Base-by-base conservation (phyloP, 1,140 invertebrate species). In the Lasaia peninsularis region DNA sequence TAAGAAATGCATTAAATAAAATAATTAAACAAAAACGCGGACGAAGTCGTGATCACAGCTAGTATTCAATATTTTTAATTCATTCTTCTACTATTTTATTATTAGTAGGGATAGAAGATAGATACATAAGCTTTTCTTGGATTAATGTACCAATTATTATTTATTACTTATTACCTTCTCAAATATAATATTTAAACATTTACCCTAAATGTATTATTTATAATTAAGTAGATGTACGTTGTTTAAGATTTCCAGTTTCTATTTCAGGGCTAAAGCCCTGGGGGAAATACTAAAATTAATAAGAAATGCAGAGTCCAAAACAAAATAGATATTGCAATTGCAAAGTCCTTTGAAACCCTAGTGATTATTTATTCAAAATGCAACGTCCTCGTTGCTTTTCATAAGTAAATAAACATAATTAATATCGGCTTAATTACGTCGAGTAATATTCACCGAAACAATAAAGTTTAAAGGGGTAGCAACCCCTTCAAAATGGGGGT, bases 351-450 rank as follows among this genome's bases (percentile, higher is more conserved):
- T 31, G 50, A 37, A 52, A 59, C 16, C 10, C 54, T 57, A 52
- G 31, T 64, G 65, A 62, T 69, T 66, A 71, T 63, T 66, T 60
- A 64, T 58, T 35, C 48, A 58, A 58, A 65, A 56, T 60, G 60
- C 35, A 44, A 44, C 33, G 56, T 50, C 52, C 58, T 52, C 21
- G 10, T 44, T 40, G 21, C 35, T 56, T 55, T 49, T 24, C 51
- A 67, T 63, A 76, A 71, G 72, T 71, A 75, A 75, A 69, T 71
- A 72, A 75, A 76, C 58, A 71, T 69, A 75, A 81, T 77, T 80
- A 78, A 78, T 74, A 74, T 69, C 67, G 64, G 60, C 61, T 60
- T 67, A 62, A 76, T 76, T 77, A 72, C 57, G 63, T 63, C 51
- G 65, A 44, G 61, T 61, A 73, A 72, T 68, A 70, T 71, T 75